phyloP scores from a whole-genome alignment of 2,888 invertebrate genomes.

The Parnassius orleans region DNA sequence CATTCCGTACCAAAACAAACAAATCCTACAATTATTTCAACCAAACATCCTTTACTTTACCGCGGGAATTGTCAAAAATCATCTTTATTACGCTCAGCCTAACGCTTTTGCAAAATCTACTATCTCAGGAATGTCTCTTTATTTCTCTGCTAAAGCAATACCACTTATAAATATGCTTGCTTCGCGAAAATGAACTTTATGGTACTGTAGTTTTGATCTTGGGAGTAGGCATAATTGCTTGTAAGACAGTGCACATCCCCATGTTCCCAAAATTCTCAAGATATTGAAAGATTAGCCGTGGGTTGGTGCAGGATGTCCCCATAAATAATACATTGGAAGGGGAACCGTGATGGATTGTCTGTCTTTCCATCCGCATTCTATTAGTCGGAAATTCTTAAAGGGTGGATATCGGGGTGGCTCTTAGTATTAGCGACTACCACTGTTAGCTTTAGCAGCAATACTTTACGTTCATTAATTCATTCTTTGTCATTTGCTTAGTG shows the following conservation, averaged over 20 bases:
- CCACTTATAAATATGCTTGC: conserved; percentile 1
- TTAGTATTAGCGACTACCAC: conserved; percentile 68
- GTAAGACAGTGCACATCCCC: conserved; percentile 47
- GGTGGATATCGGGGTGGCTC: conserved; percentile 52
- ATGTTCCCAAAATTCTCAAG: conserved; percentile 73
- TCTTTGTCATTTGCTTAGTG: conserved; percentile 43
- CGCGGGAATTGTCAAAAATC: conserved; percentile 36
- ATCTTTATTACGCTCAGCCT: conserved; percentile 40
- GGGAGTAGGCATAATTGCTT: conserved; percentile 21
- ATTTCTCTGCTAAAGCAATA: conserved; percentile 19
- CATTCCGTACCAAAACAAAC: conserved; percentile 74
- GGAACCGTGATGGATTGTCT: conserved; percentile 75
- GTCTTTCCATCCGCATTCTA: conserved; percentile 76
- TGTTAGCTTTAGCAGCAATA: conserved; percentile 68
- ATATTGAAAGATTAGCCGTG: conserved; percentile 80
- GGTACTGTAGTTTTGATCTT: not conserved
- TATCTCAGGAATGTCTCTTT: conserved; percentile 10
- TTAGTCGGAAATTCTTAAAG: conserved; percentile 77
- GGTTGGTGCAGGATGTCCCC: conserved; percentile 69
- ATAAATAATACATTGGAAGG: conserved; percentile 79
- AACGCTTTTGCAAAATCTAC: conserved; percentile 3
- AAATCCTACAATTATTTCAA: conserved; percentile 75
- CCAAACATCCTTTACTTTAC: conserved; percentile 41
- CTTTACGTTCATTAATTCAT: conserved; percentile 61
- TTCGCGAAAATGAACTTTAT: conserved; percentile 20